phyloP scores from a whole-genome alignment of 1,140 invertebrate species.

The Drosophila nannoptera region DNA sequence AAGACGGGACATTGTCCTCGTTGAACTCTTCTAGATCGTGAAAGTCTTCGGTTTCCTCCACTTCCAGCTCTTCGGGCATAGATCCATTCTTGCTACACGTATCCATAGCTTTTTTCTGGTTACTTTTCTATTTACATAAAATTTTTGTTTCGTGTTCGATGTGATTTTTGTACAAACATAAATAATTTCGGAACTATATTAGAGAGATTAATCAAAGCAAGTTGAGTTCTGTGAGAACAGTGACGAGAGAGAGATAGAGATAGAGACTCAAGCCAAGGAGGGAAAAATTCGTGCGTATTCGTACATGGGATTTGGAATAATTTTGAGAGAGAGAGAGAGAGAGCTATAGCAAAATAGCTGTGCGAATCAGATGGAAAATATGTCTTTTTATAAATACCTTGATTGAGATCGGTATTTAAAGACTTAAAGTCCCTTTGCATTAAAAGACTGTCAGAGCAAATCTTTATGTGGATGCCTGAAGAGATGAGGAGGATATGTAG shows the following conservation, averaged over 20 bases:
- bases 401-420: too few species aligned
- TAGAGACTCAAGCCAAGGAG: not conserved
- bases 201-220: not conserved
- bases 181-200: too few species aligned
- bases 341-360: too few species aligned
- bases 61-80: conserved; percentile 82
- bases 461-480: too few species aligned
- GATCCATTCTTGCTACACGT: conserved; percentile 28
- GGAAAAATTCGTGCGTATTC: too few species aligned
- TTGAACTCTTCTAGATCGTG: conserved; percentile 61
- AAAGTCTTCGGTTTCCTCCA: conserved; percentile 61
- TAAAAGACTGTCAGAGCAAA: too few species aligned
- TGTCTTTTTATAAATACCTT: too few species aligned
- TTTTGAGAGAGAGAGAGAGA: too few species aligned
- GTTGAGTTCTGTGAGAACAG: not conserved
- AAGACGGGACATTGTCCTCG: conserved; percentile 84
- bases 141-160: conserved; percentile 2
- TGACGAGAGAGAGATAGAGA: not conserved
- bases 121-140: not conserved
- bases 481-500: too few species aligned
- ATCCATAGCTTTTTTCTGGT: conserved; percentile 1
- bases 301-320: too few species aligned
- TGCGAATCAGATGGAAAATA: too few species aligned
- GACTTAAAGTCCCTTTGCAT: too few species aligned
- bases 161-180: not conserved